phyloP scores from a whole-genome alignment of 2,113 vertebrate species.

The Ceratotherium simum region DNA sequence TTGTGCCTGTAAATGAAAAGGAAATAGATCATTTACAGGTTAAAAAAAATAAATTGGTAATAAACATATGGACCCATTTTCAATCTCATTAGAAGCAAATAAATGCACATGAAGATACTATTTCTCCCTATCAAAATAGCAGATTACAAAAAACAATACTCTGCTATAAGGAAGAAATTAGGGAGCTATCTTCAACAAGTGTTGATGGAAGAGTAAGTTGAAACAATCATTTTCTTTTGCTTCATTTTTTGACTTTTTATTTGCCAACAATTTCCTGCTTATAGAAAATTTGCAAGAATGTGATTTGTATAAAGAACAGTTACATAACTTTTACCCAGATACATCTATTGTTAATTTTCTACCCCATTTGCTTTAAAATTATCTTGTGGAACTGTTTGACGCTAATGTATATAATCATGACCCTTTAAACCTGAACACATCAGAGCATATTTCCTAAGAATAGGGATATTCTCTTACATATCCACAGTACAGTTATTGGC shows the following conservation, averaged over 20 bases:
- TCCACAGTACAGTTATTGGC: background rate
- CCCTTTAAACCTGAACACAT: background rate
- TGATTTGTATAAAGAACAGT: background rate
- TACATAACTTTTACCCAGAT: background rate
- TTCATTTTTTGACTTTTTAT: background rate
- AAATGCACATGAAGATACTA: background rate
- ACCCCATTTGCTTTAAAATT: background rate
- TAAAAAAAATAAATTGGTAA: background rate
- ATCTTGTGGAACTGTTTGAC: background rate
- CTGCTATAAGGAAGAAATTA: background rate
- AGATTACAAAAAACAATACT: slow-evolving; percentile 36
- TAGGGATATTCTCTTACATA: background rate
- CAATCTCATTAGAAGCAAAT: slow-evolving; percentile 27
- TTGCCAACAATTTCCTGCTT: slow-evolving; percentile 21
- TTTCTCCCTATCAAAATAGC: slow-evolving; percentile 45
- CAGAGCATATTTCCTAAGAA: background rate
- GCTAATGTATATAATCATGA: background rate
- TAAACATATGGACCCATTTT: background rate
- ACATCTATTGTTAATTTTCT: background rate
- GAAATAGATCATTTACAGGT: background rate
- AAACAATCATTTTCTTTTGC: background rate
- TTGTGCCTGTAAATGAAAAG: slow-evolving; percentile 11
- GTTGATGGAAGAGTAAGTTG: background rate
- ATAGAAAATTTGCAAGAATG: slow-evolving; percentile 12
- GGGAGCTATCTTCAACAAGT: background rate